A percentile compares a stretch with the other conserved stretches of the same genome.
These are phyloP conservation scores for Aegypius monachus DNA, from an alignment of 2,113 vertebrate species.

Conservation along the genomic window DNA sequence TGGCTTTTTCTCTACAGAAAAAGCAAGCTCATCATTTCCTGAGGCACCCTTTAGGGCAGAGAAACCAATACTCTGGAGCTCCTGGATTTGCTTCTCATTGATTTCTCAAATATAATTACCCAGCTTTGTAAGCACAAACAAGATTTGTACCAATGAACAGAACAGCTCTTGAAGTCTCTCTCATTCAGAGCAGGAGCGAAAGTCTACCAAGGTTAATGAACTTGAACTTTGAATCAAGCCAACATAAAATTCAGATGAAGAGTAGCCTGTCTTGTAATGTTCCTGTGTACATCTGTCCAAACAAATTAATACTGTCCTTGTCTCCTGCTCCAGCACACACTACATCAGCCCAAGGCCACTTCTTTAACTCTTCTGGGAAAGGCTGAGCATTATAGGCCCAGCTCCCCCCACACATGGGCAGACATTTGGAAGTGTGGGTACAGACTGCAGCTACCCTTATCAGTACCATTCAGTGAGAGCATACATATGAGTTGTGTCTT, in stretches of 20 bases:
- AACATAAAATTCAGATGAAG: background rate
- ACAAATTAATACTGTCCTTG: background rate
- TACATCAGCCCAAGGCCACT: background rate
- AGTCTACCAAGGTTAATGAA: background rate
- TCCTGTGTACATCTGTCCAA: background rate
- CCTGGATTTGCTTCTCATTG: background rate
- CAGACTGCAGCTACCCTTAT: background rate
- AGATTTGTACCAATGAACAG: background rate
- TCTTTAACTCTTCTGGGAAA: background rate
- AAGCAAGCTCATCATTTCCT: background rate
- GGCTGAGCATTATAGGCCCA: background rate
- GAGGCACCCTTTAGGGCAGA: background rate
- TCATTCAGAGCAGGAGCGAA: background rate
- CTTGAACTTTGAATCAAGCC: background rate
- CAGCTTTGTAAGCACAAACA: background rate
- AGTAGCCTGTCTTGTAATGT: background rate
- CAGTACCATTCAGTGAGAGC: background rate
- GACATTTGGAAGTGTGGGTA: background rate
- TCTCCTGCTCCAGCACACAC: background rate
- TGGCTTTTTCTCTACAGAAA: background rate
- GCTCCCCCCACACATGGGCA: fast-evolving
- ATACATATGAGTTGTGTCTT: background rate
- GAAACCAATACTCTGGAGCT: background rate
- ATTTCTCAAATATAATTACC: background rate
- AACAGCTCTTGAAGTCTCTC: background rate